phyloP scores from a whole-genome alignment of 2,797 vertebrate species.

The Amniataba percoides region DNA sequence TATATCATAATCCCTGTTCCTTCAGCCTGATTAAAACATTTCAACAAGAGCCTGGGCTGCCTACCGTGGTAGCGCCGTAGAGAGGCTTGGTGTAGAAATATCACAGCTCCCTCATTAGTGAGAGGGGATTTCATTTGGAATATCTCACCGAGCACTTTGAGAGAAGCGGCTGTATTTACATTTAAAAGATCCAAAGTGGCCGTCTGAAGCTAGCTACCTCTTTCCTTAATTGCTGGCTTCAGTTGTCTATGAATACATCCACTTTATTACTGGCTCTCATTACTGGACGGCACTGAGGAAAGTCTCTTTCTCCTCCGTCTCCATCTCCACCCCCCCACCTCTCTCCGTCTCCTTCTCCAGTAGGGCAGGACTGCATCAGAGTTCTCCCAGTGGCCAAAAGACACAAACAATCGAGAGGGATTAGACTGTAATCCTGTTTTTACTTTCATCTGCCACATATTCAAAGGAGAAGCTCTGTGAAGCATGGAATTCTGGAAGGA shows the following conservation, averaged over 20 bases:
- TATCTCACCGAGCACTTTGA: constrained; percentile 83
- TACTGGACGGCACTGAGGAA: constrained; percentile 76
- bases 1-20: constrained; percentile 84
- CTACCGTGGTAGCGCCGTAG: constrained; percentile 68
- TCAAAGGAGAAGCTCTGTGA: constrained; percentile 75
- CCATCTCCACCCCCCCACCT: constrained; percentile 30
- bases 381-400: constrained; percentile 79
- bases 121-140: constrained; percentile 85
- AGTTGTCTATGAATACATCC: constrained; percentile 86
- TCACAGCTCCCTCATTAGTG: constrained; percentile 88
- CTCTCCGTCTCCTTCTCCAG: constrained; percentile 57
- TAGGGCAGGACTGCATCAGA: constrained; percentile 78
- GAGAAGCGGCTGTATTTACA: constrained; percentile 86
- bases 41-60: constrained; percentile 76
- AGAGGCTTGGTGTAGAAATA: constrained; percentile 76
- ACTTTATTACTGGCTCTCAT: constrained; percentile 86
- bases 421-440: constrained; percentile 86
- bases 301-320: constrained; percentile 62
- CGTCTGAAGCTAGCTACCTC: constrained; percentile 83
- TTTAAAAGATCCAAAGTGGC: constrained; percentile 88
- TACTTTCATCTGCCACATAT: constrained; percentile 84
- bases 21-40: constrained; percentile 84
- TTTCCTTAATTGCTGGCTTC: constrained; percentile 88
- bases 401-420: constrained; percentile 87
- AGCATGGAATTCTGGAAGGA: constrained; percentile 77